phyloP scores from a whole-genome alignment of 2,888 invertebrate species.

The Fragum sueziense region DNA sequence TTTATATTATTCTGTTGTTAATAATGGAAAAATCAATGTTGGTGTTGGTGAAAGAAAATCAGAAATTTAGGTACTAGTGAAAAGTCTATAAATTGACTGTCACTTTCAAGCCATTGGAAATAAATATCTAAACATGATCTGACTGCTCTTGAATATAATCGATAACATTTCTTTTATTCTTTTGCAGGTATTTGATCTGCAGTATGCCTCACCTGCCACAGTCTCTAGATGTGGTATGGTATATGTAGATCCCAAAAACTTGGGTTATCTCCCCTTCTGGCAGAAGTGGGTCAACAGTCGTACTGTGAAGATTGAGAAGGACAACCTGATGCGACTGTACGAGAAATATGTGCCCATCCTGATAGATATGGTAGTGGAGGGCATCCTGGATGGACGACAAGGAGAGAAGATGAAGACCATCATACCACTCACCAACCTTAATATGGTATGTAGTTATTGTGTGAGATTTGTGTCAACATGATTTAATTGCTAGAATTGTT shows the following conservation, averaged over 20 bases:
- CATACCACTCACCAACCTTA: conserved; percentile 92
- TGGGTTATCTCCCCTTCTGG: conserved; percentile 94
- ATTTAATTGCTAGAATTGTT: no score
- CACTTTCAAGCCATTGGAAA: no score
- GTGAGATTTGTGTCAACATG: no score
- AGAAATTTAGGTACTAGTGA: no score
- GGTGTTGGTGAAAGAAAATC: no score
- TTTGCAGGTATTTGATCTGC: conserved; percentile 90
- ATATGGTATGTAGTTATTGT: conserved; percentile 88
- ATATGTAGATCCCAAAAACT: conserved; percentile 95
- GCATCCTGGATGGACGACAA: conserved; percentile 87
- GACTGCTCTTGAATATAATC: no score
- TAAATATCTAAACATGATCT: no score
- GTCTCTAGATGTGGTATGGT: conserved; percentile 97
- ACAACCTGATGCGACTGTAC: conserved; percentile 84
- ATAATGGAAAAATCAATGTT: no score
- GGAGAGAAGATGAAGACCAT: conserved; percentile 89
- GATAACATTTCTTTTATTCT: background rate
- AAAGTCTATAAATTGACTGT: no score
- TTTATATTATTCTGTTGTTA: no score
- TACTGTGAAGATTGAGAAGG: conserved; percentile 72
- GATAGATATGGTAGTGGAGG: conserved; percentile 89
- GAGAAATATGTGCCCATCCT: conserved; percentile 89
- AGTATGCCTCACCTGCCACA: conserved; percentile 95
- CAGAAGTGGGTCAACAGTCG: conserved; percentile 87